Evolutionary conservation across 2,797 vertebrate genomes (phyloP).

Genomic region (Agapornis canus): DNA sequence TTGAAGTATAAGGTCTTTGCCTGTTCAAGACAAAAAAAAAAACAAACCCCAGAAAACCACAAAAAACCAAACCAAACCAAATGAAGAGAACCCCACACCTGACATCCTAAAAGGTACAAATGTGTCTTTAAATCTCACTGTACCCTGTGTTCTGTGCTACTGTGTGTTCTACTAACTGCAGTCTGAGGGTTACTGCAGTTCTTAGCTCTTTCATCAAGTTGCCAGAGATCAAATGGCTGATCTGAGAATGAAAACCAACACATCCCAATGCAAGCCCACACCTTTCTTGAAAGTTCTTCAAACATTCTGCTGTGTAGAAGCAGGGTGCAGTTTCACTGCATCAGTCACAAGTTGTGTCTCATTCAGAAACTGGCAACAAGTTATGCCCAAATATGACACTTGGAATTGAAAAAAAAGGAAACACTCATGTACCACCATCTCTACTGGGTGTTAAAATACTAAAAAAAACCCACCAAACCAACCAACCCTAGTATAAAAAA

Average conservation of each 20-base stretch:
- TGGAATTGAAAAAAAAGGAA: not conserved
- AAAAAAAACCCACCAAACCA: accelerated
- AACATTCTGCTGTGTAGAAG: not conserved
- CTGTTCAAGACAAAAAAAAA: not conserved
- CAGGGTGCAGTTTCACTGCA: not conserved
- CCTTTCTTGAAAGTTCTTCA: not conserved
- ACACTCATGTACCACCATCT: not conserved
- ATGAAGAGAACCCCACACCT: not conserved
- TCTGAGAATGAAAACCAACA: not conserved
- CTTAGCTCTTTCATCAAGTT: not conserved
- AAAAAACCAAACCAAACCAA: not conserved
- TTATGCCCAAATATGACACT: not conserved
- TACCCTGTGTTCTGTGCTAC: not conserved
- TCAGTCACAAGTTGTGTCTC: not conserved
- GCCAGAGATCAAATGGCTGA: not conserved
- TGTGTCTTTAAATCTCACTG: not conserved
- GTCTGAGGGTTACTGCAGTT: not conserved
- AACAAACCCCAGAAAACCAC: not conserved
- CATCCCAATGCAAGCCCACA: not conserved
- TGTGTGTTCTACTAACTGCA: not conserved
- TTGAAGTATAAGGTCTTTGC: not conserved
- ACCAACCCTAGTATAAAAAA: not conserved
- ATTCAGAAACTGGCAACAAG: not conserved
- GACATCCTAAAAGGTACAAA: not conserved
- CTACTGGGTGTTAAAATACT: not conserved